phyloP scores from a whole-genome alignment of 64 coral and sea anemone species.

The Cladopsammia gracilis region DNA sequence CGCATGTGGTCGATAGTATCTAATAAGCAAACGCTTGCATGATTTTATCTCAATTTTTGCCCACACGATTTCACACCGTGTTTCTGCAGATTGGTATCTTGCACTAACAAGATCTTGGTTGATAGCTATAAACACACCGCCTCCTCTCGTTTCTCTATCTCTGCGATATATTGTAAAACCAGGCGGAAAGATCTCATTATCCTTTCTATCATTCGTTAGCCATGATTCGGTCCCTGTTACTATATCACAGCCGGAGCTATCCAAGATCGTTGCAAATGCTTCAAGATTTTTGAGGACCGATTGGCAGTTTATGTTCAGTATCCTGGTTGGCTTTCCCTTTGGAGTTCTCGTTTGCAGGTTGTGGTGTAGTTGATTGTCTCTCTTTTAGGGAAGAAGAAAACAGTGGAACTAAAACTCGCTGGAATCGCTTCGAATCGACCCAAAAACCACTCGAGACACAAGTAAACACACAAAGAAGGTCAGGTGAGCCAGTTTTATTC shows the following conservation, averaged over 20 bases:
- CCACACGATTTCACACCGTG: constrained; percentile 58
- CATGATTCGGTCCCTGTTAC: constrained; percentile 54
- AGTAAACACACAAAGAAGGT: too few species aligned
- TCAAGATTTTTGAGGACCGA: not conserved
- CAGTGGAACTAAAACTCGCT: too few species aligned
- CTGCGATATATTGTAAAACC: not conserved
- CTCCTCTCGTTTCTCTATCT: not conserved
- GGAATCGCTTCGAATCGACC: too few species aligned
- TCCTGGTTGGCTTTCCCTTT: too few species aligned
- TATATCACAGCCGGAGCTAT: not conserved
- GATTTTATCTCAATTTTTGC: constrained; percentile 54
- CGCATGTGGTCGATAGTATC: constrained; percentile 55
- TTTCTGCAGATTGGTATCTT: constrained; percentile 68
- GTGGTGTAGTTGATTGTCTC: too few species aligned
- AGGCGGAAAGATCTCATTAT: constrained; percentile 14
- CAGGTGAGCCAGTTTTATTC: too few species aligned
- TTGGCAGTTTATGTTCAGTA: too few species aligned
- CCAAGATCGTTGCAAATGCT: not conserved
- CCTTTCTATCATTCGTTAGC: not conserved
- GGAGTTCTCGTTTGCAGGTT: too few species aligned
- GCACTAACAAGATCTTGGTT: constrained; percentile 56
- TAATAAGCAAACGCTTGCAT: constrained; percentile 49
- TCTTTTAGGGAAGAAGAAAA: too few species aligned
- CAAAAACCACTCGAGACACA: too few species aligned
- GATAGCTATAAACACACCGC: constrained; percentile 54